Percentiles rank a stretch among this genome's conserved stretches.
These are phyloP conservation scores for Cyanistes caeruleus DNA, from an alignment of 2,113 vertebrate genomes.

Conservation along the genomic window DNA sequence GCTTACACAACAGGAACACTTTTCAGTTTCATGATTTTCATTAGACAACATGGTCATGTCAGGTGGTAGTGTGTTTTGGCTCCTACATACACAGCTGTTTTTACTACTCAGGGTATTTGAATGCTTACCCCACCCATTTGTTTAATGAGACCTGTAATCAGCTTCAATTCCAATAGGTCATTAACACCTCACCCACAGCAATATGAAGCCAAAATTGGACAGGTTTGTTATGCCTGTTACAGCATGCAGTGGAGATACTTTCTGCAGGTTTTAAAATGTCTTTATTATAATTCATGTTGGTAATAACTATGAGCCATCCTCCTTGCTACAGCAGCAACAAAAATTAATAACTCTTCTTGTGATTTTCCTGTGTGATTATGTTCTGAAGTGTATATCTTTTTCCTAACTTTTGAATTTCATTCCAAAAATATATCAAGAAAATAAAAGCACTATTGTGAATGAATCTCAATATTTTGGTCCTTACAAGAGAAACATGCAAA, in stretches of 20 bases:
- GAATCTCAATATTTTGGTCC: not conserved
- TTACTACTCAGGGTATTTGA: not conserved
- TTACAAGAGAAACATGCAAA: not conserved
- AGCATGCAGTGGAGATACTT: slow-evolving; percentile 2
- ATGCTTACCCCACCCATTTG: slow-evolving; percentile 42
- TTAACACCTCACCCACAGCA: slow-evolving; percentile 54
- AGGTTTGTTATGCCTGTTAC: slow-evolving; percentile 33
- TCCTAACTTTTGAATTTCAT: not conserved
- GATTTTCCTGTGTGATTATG: not conserved
- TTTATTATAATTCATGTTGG: not conserved
- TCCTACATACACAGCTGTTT: not conserved
- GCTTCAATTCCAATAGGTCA: slow-evolving; percentile 35
- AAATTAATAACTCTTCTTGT: not conserved
- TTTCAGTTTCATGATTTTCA: not conserved
- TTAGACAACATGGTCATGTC: not conserved
- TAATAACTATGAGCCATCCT: not conserved
- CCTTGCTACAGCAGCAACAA: not conserved
- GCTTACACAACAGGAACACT: not conserved
- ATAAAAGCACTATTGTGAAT: not conserved
- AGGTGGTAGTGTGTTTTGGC: not conserved
- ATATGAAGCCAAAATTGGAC: not conserved
- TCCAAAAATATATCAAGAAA: not conserved
- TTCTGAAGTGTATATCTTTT: not conserved
- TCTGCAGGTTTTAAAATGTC: slow-evolving; percentile 34
- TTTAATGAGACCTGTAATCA: slow-evolving; percentile 56